Percentiles rank a stretch among this genome's conserved stretches.
Conservation (phyloP, 2,888 invertebrate genomes). For the Amblyjoppa proteus region DNA sequence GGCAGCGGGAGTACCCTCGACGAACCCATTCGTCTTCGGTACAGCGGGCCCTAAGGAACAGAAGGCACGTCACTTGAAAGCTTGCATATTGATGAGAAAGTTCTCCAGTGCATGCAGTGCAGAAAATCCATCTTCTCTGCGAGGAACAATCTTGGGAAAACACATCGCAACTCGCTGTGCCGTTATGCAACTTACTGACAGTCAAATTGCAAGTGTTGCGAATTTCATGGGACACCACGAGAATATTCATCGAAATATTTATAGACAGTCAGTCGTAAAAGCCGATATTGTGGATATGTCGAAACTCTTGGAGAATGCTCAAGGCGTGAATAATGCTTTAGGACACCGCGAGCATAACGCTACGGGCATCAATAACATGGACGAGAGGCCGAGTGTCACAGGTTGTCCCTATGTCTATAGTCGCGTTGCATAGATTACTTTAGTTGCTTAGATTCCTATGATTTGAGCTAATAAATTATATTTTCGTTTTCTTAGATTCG, state of each 20-base stretch:
- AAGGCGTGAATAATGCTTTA: conserved; percentile 5
- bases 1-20: conserved; percentile 36
- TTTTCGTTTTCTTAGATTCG: background rate
- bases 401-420: background rate
- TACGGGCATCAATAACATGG: background rate
- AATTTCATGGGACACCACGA: conserved; percentile 64
- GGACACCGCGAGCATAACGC: background rate
- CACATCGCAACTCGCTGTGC: conserved; percentile 65
- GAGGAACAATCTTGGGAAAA: conserved; percentile 65
- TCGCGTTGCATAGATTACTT: background rate
- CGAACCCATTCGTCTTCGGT: conserved; percentile 65
- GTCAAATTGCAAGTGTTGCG: conserved; percentile 42
- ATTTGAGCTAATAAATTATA: background rate
- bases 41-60: conserved; percentile 22
- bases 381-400: background rate
- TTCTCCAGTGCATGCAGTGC: conserved; percentile 58
- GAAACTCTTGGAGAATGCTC: conserved; percentile 69
- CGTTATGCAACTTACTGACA: conserved; percentile 57
- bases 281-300: conserved; percentile 71
- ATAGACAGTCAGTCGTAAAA: conserved; percentile 65
- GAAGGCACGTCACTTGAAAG: conserved; percentile 26
- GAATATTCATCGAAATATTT: conserved; percentile 41
- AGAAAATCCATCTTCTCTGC: conserved; percentile 48
- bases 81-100: conserved; percentile 50
- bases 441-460: background rate